Conservation (phyloP, 1,140 invertebrate genomes). For the Orussus abietinus region DNA sequence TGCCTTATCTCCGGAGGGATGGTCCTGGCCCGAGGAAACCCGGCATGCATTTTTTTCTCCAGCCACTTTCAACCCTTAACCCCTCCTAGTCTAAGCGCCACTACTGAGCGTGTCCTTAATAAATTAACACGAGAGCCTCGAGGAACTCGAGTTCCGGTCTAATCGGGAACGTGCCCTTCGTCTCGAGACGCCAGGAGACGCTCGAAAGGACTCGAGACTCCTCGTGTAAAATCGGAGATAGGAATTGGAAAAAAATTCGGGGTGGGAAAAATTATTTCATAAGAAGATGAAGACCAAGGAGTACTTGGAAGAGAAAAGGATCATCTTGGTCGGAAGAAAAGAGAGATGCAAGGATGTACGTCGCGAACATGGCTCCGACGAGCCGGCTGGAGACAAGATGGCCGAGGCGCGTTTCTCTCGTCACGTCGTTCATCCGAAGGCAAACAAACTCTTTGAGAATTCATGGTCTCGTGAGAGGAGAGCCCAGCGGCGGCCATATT, state of each 20-base stretch:
- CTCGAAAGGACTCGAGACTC: slow-evolving; percentile 1
- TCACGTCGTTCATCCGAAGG: slow-evolving; percentile 35
- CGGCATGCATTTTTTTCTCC: slow-evolving; percentile 4
- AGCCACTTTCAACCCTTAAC: slow-evolving; percentile 30
- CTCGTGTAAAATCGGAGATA: background rate
- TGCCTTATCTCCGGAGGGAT: slow-evolving; percentile 18
- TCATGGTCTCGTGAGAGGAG: slow-evolving; percentile 25
- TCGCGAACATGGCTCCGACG: slow-evolving; percentile 6
- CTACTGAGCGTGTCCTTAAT: slow-evolving; percentile 3
- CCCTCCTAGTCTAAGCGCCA: slow-evolving; percentile 1
- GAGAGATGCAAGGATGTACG: slow-evolving; percentile 5
- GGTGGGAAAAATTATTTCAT: slow-evolving; percentile 4
- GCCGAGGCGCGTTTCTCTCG: slow-evolving; percentile 39
- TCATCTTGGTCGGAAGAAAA: slow-evolving; percentile 12
- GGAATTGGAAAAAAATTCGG: background rate
- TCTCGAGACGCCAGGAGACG: background rate
- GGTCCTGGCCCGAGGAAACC: slow-evolving; percentile 4
- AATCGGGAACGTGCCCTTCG: slow-evolving; percentile 1
- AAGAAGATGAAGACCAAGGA: background rate
- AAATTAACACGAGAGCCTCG: slow-evolving; percentile 9
- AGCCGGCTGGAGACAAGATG: slow-evolving; percentile 32
- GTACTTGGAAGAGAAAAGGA: slow-evolving; percentile 6
- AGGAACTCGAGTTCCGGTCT: too few relatives aligned
- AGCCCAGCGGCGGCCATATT: slow-evolving; percentile 9
- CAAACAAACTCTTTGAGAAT: slow-evolving; percentile 43